These are phyloP conservation scores for Calcarius lapponicus DNA, from an alignment of 2,797 vertebrate genomes.

Conservation along the genomic window DNA sequence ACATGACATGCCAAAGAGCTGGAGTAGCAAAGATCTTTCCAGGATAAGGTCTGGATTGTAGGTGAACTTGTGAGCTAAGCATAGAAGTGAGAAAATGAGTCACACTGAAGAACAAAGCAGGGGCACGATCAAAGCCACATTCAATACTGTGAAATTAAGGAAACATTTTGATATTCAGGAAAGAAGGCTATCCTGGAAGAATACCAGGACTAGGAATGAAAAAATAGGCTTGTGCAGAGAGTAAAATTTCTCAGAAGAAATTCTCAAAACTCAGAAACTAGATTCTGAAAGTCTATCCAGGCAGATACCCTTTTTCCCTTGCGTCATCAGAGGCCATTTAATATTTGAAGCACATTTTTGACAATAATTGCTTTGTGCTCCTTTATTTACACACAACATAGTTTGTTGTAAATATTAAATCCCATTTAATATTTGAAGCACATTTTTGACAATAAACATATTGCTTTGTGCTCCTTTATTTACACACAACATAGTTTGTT, in stretches of 20 bases:
- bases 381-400: neutral
- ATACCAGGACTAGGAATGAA: neutral
- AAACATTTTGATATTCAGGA: neutral
- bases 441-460: neutral
- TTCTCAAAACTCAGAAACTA: neutral
- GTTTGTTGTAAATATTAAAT: neutral
- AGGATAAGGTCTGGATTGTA: accelerated
- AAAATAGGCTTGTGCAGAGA: neutral
- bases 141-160: neutral
- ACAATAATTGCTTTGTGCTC: neutral
- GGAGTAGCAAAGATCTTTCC: neutral
- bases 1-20: accelerated
- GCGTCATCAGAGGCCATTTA: neutral
- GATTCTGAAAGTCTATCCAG: neutral
- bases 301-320: neutral
- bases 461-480: neutral
- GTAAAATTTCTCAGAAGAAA: neutral
- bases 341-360: neutral
- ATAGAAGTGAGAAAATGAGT: neutral
- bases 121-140: neutral
- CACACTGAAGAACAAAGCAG: neutral
- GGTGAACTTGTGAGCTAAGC: neutral
- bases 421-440: neutral
- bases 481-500: neutral
- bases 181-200: neutral